Base-by-base conservation (phyloP, 2,113 vertebrate genomes). In the Aegithalos caudatus region DNA sequence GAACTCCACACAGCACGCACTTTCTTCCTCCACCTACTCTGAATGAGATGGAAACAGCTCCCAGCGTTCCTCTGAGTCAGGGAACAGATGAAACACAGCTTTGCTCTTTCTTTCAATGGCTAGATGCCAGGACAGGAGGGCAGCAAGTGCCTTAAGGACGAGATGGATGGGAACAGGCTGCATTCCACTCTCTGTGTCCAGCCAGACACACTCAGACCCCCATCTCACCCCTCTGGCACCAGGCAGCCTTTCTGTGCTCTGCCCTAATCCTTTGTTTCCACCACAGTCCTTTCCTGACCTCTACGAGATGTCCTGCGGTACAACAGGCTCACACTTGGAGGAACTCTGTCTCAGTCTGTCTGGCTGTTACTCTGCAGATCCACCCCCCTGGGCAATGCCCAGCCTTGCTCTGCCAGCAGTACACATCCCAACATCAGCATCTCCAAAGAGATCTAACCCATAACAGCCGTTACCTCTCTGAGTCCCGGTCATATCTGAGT, bases 391-490 rank as follows among this genome's bases (percentile, higher is more conserved):
- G 62, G 15, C 5, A 11, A 18, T 31, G 40, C 44, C 85, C 42
- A 25, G 69, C 62, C 78, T 61, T 6, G 25, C 17, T 0, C 3
- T 40, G 56, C 56, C 67, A 82, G 88, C 71, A 69, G 79, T 60
- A 35, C 64, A 62, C 3, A 5, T 4, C 51, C 65, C 0, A 1
- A 15, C 48, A 58, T 1, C 48, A 90, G 56, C 58, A 82, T 8
- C 57, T 50, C 67, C 58, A 27, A 4, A 71, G 28, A 86, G 31
- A 45, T 6, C 8, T 2, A 66, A 44, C 37, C 40, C 45, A 58
- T 27, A 79, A 29, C 24, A 81, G 56, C 24, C 45, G 25, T 90
- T 94, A 98, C 98, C 98, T 97, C 90, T 98, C 98, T 10, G 97
- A 67, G 62, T 97, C 98, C 24, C 90, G 97, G 77, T 97, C 95